Evolutionary conservation across 2,113 vertebrate species (phyloP), one percentile per base, ranked within the genome.

Genomic region (Pseudopipra pipra): DNA sequence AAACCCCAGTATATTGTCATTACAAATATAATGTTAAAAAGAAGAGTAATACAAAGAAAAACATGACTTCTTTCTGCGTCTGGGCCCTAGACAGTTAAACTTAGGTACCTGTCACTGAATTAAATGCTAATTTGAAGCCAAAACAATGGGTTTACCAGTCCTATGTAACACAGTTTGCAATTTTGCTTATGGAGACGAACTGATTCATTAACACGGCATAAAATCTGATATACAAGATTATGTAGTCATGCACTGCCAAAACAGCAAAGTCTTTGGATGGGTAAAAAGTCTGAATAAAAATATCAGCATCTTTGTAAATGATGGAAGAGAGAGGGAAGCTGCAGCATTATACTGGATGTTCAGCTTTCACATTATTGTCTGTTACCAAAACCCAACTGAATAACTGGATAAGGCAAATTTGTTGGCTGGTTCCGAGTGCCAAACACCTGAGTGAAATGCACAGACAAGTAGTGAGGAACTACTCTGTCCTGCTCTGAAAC

Each of bases 321-420:
- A 62, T 17, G 41, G 27, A 47, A 35, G 24, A 51, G 14, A 66
- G 15, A 68, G 8, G 9, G 7, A 54, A 67, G 46, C 25, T 47
- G 30, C 15, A 81, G 54, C 14, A 9, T 17, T 46, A 51, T 44
- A 52, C 25, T n/a, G 20, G 16, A 33, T 14, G 11, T 47, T 63
- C 58, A 62, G 49, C 28, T 68, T 63, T 39, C 33, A 46, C 0
- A 0, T 46, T 21, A 37, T 3, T 0, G 2, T 31, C 63, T 14
- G 3, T 27, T 39, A 61, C 21, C 39, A 62, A 88, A 83, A 21
- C 8, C 31, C 35, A 39, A 51, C 31, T 6, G 6, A 74, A 3
- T 9, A 35, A 9, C 27, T 41, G 33, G 20, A 5, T 59, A 44
- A 51, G 31, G 30, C 8, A 46, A 61, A 51, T 55, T 9, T 37